phyloP scores from a whole-genome alignment of 2,888 invertebrate species.

The Cantharis lateralis region DNA sequence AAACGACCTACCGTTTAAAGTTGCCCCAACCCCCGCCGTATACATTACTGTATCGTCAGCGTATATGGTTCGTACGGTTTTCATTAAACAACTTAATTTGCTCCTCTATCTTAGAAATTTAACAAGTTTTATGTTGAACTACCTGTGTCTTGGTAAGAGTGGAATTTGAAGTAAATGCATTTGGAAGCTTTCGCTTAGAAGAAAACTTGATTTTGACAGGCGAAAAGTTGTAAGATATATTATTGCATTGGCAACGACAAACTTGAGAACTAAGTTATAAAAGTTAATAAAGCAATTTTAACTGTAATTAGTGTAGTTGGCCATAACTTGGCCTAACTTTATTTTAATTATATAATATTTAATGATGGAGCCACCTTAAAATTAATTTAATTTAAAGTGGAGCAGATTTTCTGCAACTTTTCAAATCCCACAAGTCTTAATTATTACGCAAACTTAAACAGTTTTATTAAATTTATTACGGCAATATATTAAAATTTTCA shows the following conservation, averaged over 20 bases:
- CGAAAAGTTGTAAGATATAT: slow-evolving; percentile 9
- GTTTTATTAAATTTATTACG: not conserved
- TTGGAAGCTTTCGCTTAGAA: not conserved
- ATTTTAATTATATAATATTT: slow-evolving; percentile 16
- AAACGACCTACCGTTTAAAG: too few species aligned
- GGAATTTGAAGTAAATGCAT: not conserved
- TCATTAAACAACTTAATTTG: too few species aligned
- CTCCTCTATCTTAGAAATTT: too few species aligned
- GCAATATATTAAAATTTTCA: not conserved
- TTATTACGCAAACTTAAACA: not conserved
- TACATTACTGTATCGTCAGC: too few species aligned
- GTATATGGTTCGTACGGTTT: too few species aligned
- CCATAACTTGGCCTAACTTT: slow-evolving; percentile 7
- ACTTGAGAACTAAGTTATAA: slow-evolving; percentile 10
- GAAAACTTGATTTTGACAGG: not conserved
- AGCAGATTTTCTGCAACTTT: not conserved
- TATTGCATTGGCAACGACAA: slow-evolving; percentile 12
- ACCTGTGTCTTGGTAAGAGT: not conserved
- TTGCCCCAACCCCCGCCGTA: too few species aligned
- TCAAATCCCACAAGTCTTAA: not conserved
- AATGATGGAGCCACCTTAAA: slow-evolving; percentile 4
- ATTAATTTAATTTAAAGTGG: slow-evolving; percentile 1
- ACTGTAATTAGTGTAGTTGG: slow-evolving; percentile 15
- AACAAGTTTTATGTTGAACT: not conserved
- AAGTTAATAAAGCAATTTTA: slow-evolving; percentile 16